Evolutionary conservation across 2,113 vertebrate species (phyloP).

Genomic region (Lepus europaeus): DNA sequence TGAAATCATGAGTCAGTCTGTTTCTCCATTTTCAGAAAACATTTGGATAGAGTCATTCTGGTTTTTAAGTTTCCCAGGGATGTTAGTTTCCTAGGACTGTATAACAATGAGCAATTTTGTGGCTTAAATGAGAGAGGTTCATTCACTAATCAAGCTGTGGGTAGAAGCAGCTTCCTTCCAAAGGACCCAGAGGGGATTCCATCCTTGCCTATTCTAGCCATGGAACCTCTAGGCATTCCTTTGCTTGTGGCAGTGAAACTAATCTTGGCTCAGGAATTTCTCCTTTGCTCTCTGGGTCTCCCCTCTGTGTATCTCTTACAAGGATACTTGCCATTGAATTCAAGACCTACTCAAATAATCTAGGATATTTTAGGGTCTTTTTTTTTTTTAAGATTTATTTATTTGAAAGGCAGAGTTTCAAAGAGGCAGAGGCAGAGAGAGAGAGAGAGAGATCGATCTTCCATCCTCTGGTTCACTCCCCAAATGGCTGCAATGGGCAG

Average conservation of each 20-base stretch:
- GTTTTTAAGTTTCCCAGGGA: background rate
- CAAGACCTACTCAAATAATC: background rate
- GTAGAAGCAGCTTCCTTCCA: background rate
- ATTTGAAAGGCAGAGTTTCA: too few species aligned
- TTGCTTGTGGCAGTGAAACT: background rate
- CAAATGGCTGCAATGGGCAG: too few species aligned
- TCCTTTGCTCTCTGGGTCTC: background rate
- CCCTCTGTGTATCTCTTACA: constrained; percentile 8
- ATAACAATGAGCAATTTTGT: background rate
- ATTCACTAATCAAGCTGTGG: background rate
- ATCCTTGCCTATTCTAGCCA: background rate
- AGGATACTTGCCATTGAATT: background rate
- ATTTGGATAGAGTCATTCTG: background rate
- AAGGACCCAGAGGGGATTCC: background rate
- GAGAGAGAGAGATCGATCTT: too few species aligned
- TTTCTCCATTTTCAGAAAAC: background rate
- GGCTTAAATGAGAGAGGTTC: background rate
- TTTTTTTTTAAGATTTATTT: too few species aligned
- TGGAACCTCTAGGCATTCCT: background rate
- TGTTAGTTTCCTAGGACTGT: constrained; percentile 12
- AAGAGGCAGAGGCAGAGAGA: too few species aligned
- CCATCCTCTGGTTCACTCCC: too few species aligned
- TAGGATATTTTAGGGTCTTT: background rate
- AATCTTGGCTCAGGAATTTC: background rate
- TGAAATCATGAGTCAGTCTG: background rate